Base-by-base conservation (phyloP, 2,888 invertebrate genomes). In the Tanytarsus gracilentus region DNA sequence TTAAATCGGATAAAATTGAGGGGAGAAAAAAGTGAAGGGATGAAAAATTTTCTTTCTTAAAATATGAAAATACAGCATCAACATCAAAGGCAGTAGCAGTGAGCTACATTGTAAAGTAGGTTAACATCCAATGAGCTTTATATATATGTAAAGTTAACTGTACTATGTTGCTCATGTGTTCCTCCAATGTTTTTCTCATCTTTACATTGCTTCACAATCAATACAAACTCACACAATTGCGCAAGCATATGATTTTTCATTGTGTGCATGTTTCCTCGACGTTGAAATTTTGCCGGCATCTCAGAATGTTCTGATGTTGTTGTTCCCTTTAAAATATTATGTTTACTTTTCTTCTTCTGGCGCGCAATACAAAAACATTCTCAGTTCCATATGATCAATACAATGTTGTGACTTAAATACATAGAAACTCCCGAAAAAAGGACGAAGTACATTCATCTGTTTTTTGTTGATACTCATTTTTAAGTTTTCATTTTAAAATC, bases 401-500 rank as follows among this genome's bases (percentile, higher is more conserved):
- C 40, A 40, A 56, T 40, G 56, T 56, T 27, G 44, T 21, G 39
- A 53, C 14, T 36, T 21, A 8, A 14, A 27, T 21, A 2, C 21
- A 7, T 16, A n/a, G 16, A n/a, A n/a, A n/a, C 6, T 33, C 26
- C 11, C 16, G n/a, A 44, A 52, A 52, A 52, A 36, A 56, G 36
- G 56, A 56, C 56, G 36, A 56, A 52, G 52, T 11, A 40, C 6
- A 16, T 26, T 56, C 56, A 56, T 56, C 27, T 56, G 56, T 56
- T 56, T 26, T 56, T 56, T 56, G 56, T 56, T 56, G 56, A 56
- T 40, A 21, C 44, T 39, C n/a, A n/a, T n/a, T 40, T 36, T 7
- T 6, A 5, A 16, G 7, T 52, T 14, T 52, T 52, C 40, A 16
- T n/a, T n/a, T n/a, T n/a, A n/a, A n/a, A n/a, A n/a, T n/a, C n/a